phyloP scores from a whole-genome alignment of 2,797 vertebrate genomes.

The Alexandromys oeconomus region DNA sequence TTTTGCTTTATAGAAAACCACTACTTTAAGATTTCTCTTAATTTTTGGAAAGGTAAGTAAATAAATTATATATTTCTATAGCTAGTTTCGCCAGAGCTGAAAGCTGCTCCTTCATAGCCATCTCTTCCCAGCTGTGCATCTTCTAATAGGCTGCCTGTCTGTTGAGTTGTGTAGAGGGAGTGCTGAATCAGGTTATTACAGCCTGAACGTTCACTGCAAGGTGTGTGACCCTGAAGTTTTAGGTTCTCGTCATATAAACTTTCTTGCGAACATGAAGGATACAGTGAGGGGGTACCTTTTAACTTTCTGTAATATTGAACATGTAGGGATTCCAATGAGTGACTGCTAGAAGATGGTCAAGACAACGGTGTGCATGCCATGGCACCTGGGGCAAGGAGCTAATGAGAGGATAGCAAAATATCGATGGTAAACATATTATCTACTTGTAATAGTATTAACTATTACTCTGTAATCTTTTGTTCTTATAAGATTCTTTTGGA shows the following conservation, averaged over 20 bases:
- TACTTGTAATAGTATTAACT: constrained; percentile 4
- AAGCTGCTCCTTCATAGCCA: background rate
- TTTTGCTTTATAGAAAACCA: constrained; percentile 16
- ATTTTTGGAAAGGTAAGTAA: background rate
- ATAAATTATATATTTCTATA: background rate
- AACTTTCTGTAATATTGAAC: constrained; percentile 10
- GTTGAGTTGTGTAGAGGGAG: background rate
- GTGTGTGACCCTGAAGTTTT: constrained; percentile 34
- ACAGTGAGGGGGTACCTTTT: background rate
- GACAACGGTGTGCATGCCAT: background rate
- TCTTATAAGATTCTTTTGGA: background rate
- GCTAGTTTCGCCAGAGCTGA: constrained; percentile 25
- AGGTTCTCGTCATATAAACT: constrained; percentile 13
- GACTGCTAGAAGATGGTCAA: constrained; percentile 6
- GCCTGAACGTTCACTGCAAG: constrained; percentile 32
- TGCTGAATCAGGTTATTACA: background rate
- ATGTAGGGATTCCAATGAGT: background rate
- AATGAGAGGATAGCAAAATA: constrained; percentile 8
- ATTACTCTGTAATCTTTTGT: background rate
- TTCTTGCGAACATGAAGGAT: background rate
- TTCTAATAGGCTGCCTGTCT: background rate
- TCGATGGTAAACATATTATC: background rate
- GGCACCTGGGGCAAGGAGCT: background rate
- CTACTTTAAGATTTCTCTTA: constrained; percentile 26
- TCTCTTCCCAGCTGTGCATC: background rate